Evolutionary conservation across 2,113 vertebrate genomes (phyloP), one percentile per base, ranked within the genome.

Genomic region (Menura novaehollandiae): DNA sequence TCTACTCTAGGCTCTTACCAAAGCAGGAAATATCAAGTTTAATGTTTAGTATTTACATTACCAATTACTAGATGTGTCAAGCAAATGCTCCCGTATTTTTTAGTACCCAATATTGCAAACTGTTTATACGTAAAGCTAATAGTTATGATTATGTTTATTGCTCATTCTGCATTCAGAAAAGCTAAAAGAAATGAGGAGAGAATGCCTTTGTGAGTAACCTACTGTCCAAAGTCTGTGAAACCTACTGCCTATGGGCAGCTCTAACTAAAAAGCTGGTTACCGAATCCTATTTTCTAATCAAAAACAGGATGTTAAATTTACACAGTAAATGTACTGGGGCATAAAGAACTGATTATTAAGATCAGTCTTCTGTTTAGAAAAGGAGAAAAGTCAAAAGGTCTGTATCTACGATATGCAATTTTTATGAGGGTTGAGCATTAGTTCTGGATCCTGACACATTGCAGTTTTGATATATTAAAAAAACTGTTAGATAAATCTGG

Each of bases 281-380:
- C 1, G 5, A 88, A 88, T 97, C 81, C 75, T 96, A 23, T 95
- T 96, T 97, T 81, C 90, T 93, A 95, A 96, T 96, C 71, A 95
- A 78, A 73, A 95, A 64, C 24, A 69, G 47, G 37, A 88, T 33
- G 35, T 93, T 89, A 93, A 91, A 81, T 83, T 96, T 96, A 66
- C 51, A 64, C 55, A 59, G 58, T 81, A 95, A 93, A 93, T 28
- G 47, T 89, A 63, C 69, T 68, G 62, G 87, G n/a, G 43, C 91
- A 78, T 88, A 88, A 95, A 95, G 51, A 90, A 59, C 71, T 89
- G 75, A 74, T 94, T 90, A 79, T 96, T 96, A 95, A 94, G 79
- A 93, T 84, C 72, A 60, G n/a, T 37, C 66, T 71, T 94, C 49
- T 89, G 19, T 84, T 85, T 93, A 90, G 64, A 72, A 92, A 37